Evolutionary conservation across 1,140 invertebrate genomes (phyloP), one percentile per base, ranked within the genome.

Genomic region (Phymorhynchus buccinoides): DNA sequence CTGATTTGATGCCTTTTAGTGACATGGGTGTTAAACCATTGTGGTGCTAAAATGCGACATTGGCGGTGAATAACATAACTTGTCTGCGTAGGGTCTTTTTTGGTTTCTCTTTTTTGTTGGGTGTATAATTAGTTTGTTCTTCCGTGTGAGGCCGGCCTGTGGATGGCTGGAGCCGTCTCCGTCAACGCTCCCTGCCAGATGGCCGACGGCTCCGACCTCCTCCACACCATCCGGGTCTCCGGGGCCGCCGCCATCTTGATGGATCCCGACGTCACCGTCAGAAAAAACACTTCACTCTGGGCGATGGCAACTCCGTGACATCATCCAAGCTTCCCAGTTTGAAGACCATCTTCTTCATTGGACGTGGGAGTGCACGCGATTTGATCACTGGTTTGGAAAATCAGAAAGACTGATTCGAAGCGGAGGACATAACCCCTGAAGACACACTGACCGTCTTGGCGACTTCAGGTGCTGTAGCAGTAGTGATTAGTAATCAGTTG

Each of bases 161-260:
- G 35, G 0, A 32, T 83, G 81, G 39, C 81, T 7, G 81, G 81
- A 42, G 81, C 39, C 22, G 66, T 39, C 62, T 42, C 81, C 4
- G 71, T 83, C 62, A 83, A 73, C 71, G 56, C 62, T 1, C 66
- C 71, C 16, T 42, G 62, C 66, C 81, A 35, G 41, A 52, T 68
- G 30, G 81, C 62, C 16, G 81, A 83, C 71, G 81, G 81, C 1
- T 83, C 37, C 14, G 81, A 83, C 42, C 56, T 83, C 42, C 6
- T 73, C 7, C 16, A 73, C 16, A 48, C 32, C 37, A 37, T 83
- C 14, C 9, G 41, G 0, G 41, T 44, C 22, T 48, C 68, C 27
- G 6, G 42, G 1, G 68, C 68, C 48, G 27, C 27, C 4, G 73
- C 73, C 30, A n/a, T 84, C 41, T 16, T 84, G 22, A 0, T 77